These are phyloP conservation scores for Porites lutea DNA, from an alignment of 64 coral and sea anemone species.

Conservation along the genomic window DNA sequence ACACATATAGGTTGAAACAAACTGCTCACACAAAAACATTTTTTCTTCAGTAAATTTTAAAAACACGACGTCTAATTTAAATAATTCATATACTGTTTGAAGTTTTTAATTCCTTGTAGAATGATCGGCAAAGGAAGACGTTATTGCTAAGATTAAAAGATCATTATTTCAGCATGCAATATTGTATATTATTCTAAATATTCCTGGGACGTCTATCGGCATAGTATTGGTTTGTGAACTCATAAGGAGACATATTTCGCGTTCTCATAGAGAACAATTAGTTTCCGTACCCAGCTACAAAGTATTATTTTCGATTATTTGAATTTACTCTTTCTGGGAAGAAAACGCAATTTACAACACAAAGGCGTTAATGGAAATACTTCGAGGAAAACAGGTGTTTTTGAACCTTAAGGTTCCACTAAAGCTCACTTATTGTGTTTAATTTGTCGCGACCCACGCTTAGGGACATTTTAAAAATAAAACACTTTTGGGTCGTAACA, in stretches of 20 bases:
- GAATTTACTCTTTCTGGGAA: neutral
- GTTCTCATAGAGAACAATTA: slow-evolving; percentile 13
- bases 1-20: too few relatives aligned
- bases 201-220: neutral
- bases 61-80: neutral
- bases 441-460: slow-evolving; percentile 4
- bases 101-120: slow-evolving; percentile 7
- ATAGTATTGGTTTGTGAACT: neutral
- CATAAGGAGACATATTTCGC: neutral
- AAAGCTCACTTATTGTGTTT: slow-evolving; percentile 18
- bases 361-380: slow-evolving; percentile 19
- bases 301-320: neutral
- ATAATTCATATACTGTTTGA: slow-evolving; percentile 15
- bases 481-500: neutral
- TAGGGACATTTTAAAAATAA: slow-evolving; percentile 3
- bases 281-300: neutral
- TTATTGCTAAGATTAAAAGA: neutral
- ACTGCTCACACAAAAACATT: too few relatives aligned
- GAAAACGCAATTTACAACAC: slow-evolving; percentile 28
- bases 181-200: neutral
- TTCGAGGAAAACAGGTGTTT: slow-evolving; percentile 21
- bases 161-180: neutral
- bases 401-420: neutral
- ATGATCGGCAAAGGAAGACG: neutral
- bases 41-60: neutral